These are phyloP conservation scores for Sebastiscus tertius DNA, from an alignment of 2,797 vertebrate genomes.

Conservation along the genomic window DNA sequence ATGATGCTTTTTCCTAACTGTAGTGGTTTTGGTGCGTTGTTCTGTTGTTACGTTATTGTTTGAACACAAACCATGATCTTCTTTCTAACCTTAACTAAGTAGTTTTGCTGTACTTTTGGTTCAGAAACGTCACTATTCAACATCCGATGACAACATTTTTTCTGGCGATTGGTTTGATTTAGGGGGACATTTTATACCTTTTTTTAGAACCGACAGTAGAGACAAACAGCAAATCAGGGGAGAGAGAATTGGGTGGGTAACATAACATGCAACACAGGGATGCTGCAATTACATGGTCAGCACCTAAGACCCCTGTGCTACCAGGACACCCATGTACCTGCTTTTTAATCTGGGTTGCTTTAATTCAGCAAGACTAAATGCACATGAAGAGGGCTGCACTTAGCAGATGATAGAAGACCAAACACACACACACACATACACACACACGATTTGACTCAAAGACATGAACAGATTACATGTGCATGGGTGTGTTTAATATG, in stretches of 20 bases:
- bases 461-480: slow-evolving; percentile 72
- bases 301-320: neutral
- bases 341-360: neutral
- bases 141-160: neutral
- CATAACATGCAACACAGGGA: neutral
- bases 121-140: no score
- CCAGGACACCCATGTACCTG: neutral
- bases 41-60: no score
- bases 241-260: neutral
- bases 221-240: neutral
- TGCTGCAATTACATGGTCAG: neutral
- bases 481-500: slow-evolving; percentile 75
- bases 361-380: neutral
- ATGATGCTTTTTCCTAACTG: no score
- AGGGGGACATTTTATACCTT: neutral
- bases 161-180: neutral
- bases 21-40: no score
- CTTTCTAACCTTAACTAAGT: no score
- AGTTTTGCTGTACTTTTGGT: no score
- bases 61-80: no score
- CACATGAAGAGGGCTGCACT: neutral
- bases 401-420: slow-evolving; percentile 40
- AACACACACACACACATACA: slow-evolving; percentile 10
- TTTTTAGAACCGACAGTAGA: neutral
- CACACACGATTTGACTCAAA: slow-evolving; percentile 50